These are phyloP conservation scores for Pristionchus exspectatus DNA, from an alignment of 2,888 invertebrate genomes.

Conservation along the genomic window DNA sequence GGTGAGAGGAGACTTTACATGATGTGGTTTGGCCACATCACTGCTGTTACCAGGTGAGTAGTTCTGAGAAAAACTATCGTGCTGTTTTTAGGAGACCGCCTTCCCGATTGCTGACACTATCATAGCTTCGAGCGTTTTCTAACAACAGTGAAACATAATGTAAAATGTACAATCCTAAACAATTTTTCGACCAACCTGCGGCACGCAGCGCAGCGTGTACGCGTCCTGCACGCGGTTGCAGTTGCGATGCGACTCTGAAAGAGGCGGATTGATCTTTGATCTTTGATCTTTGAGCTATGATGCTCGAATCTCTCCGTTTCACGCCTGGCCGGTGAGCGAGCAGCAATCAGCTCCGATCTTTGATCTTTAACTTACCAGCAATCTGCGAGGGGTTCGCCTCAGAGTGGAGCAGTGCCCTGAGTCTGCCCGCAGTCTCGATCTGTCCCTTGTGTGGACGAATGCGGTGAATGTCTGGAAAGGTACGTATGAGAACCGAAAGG, in stretches of 20 bases:
- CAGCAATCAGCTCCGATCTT: too few relatives aligned
- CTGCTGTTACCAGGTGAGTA: too few relatives aligned
- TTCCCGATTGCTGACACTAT: slow-evolving; percentile 63
- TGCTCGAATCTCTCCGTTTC: too few relatives aligned
- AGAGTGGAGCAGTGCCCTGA: slow-evolving; percentile 84
- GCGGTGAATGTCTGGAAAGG: slow-evolving; percentile 84
- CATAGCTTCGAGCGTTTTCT: too few relatives aligned
- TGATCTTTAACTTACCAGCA: slow-evolving; percentile 81
- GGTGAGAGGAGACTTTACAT: too few relatives aligned
- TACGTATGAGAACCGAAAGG: too few relatives aligned
- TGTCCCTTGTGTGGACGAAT: slow-evolving; percentile 85
- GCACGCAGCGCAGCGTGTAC: slow-evolving; percentile 85
- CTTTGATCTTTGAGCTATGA: neutral
- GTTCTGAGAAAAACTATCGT: too few relatives aligned
- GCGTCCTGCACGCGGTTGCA: slow-evolving; percentile 85
- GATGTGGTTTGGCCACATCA: too few relatives aligned
- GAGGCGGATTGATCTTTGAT: neutral
- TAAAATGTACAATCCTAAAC: too few relatives aligned
- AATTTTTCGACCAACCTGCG: slow-evolving; percentile 81
- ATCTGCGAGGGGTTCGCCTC: slow-evolving; percentile 85
- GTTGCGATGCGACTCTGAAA: slow-evolving; percentile 84
- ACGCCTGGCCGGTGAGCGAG: too few relatives aligned
- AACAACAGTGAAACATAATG: too few relatives aligned
- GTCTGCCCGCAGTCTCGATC: slow-evolving; percentile 82
- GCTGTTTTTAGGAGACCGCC: too few relatives aligned